Conservation (phyloP, 1,140 invertebrate species). For the Cyclargus thomasi region DNA sequence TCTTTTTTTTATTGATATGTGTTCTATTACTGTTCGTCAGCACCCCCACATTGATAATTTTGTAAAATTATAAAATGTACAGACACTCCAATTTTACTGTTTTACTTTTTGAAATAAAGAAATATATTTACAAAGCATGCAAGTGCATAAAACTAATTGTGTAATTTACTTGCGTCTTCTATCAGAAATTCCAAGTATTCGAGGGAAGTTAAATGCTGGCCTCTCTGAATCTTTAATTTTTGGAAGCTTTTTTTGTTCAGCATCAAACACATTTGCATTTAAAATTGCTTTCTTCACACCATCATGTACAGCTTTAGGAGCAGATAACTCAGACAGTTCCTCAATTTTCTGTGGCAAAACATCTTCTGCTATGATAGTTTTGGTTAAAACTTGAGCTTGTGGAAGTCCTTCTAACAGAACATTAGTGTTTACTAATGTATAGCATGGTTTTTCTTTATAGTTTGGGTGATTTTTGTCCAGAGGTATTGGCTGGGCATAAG, state of each 20-base stretch:
- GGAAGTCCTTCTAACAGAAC: conserved; percentile 82
- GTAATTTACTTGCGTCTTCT: conserved; percentile 81
- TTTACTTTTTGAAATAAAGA: too few relatives aligned
- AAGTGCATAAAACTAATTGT: neutral
- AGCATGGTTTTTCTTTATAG: conserved; percentile 78
- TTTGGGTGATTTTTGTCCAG: conserved; percentile 78
- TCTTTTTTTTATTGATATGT: too few relatives aligned
- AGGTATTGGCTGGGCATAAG: conserved; percentile 43
- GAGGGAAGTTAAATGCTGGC: conserved; percentile 82
- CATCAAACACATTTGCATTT: conserved; percentile 85
- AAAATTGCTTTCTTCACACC: conserved; percentile 78
- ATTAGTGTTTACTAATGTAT: conserved; percentile 77
- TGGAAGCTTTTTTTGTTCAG: conserved; percentile 84
- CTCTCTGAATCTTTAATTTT: conserved; percentile 81
- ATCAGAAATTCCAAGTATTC: conserved; percentile 83
- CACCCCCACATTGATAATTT: too few relatives aligned
- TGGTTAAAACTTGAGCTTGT: conserved; percentile 85
- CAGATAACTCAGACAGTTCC: conserved; percentile 59
- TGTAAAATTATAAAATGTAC: too few relatives aligned
- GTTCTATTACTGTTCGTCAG: too few relatives aligned
- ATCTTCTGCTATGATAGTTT: conserved; percentile 80
- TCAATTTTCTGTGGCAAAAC: conserved; percentile 78
- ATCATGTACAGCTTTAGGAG: conserved; percentile 73
- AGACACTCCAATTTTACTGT: too few relatives aligned
- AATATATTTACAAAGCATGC: neutral